phyloP scores from a whole-genome alignment of 2,888 invertebrate species.

The Andricus curvator region DNA sequence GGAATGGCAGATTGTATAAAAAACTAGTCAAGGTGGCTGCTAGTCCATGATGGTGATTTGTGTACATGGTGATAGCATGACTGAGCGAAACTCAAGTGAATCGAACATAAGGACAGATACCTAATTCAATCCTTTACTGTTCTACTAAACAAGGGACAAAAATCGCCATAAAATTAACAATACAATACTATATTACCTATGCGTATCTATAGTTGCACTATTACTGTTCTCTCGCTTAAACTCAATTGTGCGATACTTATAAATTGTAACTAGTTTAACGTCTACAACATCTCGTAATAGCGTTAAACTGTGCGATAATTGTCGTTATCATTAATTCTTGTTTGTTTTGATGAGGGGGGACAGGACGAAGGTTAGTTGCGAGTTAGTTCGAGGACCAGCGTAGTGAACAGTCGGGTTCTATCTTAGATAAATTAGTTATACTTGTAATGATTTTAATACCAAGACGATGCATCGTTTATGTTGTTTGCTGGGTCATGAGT shows the following conservation, averaged over 20 bases:
- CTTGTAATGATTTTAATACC: constrained; percentile 73
- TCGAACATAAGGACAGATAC: constrained; percentile 68
- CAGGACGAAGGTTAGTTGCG: constrained; percentile 63
- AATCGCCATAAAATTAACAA: constrained; percentile 76
- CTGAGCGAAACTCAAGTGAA: constrained; percentile 67
- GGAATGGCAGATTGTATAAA: constrained; percentile 57
- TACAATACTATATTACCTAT: constrained; percentile 75
- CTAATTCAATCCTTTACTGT: constrained; percentile 67
- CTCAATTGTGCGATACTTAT: constrained; percentile 76
- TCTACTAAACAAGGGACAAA: constrained; percentile 65
- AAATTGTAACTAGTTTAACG: constrained; percentile 75
- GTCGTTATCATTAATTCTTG: constrained; percentile 41
- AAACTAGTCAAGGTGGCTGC: constrained; percentile 78
- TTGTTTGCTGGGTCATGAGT: constrained; percentile 74
- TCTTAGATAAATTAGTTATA: constrained; percentile 70
- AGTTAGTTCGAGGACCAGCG: constrained; percentile 56
- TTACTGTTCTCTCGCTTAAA: constrained; percentile 75
- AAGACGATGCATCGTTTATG: constrained; percentile 71
- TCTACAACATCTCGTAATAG: constrained; percentile 69
- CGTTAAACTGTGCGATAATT: constrained; percentile 61
- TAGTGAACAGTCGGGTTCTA: constrained; percentile 66
- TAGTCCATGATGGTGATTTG: constrained; percentile 75
- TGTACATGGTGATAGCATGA: constrained; percentile 65
- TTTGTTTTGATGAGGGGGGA: constrained; percentile 54
- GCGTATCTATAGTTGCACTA: constrained; percentile 75